phyloP scores from a whole-genome alignment of 2,113 vertebrate species.

The Odocoileus virginianus region DNA sequence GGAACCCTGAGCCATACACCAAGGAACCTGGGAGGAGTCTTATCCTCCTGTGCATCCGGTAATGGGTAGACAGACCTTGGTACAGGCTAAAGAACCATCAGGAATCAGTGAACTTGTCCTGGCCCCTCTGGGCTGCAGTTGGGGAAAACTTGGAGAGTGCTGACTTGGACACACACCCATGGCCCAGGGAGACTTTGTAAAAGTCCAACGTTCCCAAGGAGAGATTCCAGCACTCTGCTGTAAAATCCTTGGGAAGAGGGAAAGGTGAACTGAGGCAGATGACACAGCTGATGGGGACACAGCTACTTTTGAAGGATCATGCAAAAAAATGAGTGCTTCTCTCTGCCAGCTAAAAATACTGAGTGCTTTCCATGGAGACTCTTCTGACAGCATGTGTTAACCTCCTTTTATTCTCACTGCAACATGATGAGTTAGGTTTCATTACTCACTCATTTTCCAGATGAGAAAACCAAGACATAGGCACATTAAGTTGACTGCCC shows the following conservation, averaged over 20 bases:
- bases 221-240: neutral
- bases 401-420: neutral
- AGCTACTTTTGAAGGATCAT: neutral
- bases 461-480: neutral
- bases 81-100: neutral
- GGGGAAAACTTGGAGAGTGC: neutral
- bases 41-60: neutral
- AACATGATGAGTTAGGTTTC: neutral
- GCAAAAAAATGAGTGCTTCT: neutral
- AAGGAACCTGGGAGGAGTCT: neutral
- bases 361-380: neutral
- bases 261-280: neutral
- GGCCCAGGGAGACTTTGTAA: neutral
- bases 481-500: neutral
- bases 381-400: neutral
- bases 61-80: neutral
- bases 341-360: neutral
- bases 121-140: neutral
- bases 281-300: neutral
- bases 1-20: too few relatives aligned
- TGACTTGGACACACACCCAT: neutral
- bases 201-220: neutral
- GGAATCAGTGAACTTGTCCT: neutral
- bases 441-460: neutral
- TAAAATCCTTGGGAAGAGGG: neutral